Conservation (phyloP, 2,113 vertebrate species). For the Hippocampus abdominalis region DNA sequence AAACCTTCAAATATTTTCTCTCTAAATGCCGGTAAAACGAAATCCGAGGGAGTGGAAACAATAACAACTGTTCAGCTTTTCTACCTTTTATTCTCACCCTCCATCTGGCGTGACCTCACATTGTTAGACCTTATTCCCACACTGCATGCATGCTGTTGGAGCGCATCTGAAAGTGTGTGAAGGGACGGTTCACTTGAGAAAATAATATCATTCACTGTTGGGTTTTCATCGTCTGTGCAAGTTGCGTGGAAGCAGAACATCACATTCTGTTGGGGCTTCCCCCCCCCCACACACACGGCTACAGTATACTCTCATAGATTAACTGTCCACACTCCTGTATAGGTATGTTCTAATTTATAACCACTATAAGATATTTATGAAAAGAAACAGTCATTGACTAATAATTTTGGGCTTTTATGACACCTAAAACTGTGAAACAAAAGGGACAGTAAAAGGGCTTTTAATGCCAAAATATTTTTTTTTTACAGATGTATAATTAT, state of each 20-base stretch:
- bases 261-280: not conserved
- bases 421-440: too few species aligned
- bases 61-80: constrained; percentile 44
- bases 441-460: too few species aligned
- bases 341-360: too few species aligned
- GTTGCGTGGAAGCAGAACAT: constrained; percentile 15
- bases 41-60: constrained; percentile 38
- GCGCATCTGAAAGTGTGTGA: constrained; percentile 16
- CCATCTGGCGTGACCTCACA: constrained; percentile 28
- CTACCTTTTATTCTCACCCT: constrained; percentile 18
- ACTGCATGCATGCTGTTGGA: constrained; percentile 20
- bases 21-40: constrained; percentile 35
- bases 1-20: constrained; percentile 47
- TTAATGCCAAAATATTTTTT: too few species aligned
- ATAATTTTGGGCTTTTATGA: too few species aligned
- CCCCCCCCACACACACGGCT: not conserved
- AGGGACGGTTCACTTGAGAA: constrained; percentile 30
- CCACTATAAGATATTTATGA: too few species aligned
- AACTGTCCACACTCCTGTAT: too few species aligned
- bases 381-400: too few species aligned
- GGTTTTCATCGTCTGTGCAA: constrained; percentile 14
- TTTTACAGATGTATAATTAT: too few species aligned
- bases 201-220: constrained; percentile 28
- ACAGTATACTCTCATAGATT: not conserved
- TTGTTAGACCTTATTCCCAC: constrained; percentile 42